These are phyloP conservation scores for Anolis carolinensis DNA, from an alignment of 2,113 vertebrate species.

Conservation along the genomic window DNA sequence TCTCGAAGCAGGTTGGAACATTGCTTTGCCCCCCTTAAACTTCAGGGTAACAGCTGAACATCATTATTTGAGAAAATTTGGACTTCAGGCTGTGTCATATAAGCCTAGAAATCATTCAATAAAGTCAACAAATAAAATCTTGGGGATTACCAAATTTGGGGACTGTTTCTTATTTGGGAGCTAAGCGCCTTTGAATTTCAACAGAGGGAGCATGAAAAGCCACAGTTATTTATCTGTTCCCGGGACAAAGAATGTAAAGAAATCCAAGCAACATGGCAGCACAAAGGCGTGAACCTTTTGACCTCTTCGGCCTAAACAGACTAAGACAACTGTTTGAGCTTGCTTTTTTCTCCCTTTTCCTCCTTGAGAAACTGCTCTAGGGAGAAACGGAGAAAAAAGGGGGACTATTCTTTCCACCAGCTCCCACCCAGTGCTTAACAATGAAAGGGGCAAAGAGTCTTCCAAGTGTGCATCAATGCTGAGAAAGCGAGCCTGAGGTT, in stretches of 20 bases:
- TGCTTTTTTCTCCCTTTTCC: conserved; percentile 39
- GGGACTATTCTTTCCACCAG: conserved; percentile 46
- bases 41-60: no score
- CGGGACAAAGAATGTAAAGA: conserved; percentile 84
- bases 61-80: neutral
- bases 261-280: conserved; percentile 77
- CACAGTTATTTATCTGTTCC: conserved; percentile 82
- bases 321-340: conserved; percentile 69
- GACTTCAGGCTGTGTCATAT: neutral
- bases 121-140: neutral
- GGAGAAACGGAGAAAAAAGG: conserved; percentile 63
- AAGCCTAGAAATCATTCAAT: neutral
- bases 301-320: conserved; percentile 68
- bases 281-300: conserved; percentile 81
- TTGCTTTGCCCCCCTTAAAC: no score
- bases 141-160: neutral
- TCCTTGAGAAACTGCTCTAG: conserved; percentile 64
- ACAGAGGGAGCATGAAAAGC: conserved; percentile 59
- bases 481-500: conserved; percentile 52
- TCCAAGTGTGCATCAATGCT: conserved; percentile 41
- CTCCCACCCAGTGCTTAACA: conserved; percentile 47
- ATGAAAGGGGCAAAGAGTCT: conserved; percentile 52
- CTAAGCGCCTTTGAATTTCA: conserved; percentile 69
- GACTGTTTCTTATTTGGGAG: conserved; percentile 33
- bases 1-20: no score